Base-by-base conservation (phyloP, 2,888 invertebrate genomes). In the Mellilla xanthometata region DNA sequence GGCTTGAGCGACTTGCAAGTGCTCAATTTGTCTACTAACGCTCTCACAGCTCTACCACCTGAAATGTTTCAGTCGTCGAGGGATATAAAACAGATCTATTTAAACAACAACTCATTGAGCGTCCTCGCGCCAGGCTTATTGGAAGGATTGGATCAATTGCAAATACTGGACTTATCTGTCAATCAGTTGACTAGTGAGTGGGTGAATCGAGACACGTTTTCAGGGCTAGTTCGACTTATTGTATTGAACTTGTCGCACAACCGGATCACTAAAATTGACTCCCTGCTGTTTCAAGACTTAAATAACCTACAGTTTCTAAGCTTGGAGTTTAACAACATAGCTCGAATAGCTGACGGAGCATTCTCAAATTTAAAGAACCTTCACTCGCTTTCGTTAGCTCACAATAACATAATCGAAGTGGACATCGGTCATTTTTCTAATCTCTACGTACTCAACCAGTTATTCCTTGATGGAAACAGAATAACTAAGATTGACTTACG, bases 1-100 rank as follows among this genome's bases (percentile, higher is more conserved):
- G 95, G 95, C 22, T 83, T 96, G 52, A 91, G 86, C 58, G 91
- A 93, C 49, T 80, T 96, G 54, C 92, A 93, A 70, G 90, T 93
- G 36, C 85, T 97, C 24, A 96, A 96, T 82, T 81, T 96, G 65
- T 95, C 95, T 19, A 94, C 94, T 62, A 97, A 97, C 77, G 92
- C 93, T 54, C 82, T 97, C 59, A 93, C 93, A 24, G 93, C 94
- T 5, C 83, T 96, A 57, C 96, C 96, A 4, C 94, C 95, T 23
- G 94, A 95, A 71, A 83, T 96, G 71, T 95, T 96, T 71, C 92
- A 93, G 65, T 92, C 93, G 27, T 93, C 93, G n/a, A 90, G 92
- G 53, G 93, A 94, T 58, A 87, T 96, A 30, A 91, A 92, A 49
- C 93, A 95, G 74, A 90, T 96, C 58, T 92, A 95, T 65, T 87